Evolutionary conservation across 2,888 invertebrate species (phyloP), one percentile per base, ranked within the genome.

Genomic region (Monopis laevigella): DNA sequence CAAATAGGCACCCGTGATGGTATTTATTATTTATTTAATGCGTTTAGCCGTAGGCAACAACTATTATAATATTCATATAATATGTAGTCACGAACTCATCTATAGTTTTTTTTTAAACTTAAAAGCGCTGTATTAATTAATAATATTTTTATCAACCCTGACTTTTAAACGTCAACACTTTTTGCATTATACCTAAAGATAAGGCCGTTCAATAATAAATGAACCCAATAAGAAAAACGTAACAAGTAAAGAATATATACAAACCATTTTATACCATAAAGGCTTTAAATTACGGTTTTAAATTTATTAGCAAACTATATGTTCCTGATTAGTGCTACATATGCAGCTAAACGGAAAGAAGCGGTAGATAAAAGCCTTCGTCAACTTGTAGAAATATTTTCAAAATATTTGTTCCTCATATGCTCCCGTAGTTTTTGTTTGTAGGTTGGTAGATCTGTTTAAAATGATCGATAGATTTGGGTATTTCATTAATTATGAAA

Each of bases 301-400:
- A 21, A 21, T 8, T 21, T 7, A 21, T 21, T 21, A 21, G 24
- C 8, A 21, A 21, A 21, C 24, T 7, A n/a, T n/a, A n/a, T n/a
- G n/a, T n/a, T n/a, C n/a, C n/a, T n/a, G n/a, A n/a, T n/a, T n/a
- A n/a, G n/a, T n/a, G 49, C 54, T 62, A 65, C 62, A 73, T 69
- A 66, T 61, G 58, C 68, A 71, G 59, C 66, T 69, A 70, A 78
- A 73, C 74, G 73, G 73, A 69, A 75, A 77, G 74, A 59, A 74
- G 74, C 75, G 71, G 75, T 67, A 69, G 77, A 77, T 78, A 73
- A 77, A 77, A 75, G 64, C 67, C 69, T 71, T 71, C 74, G 32
- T 32, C 32, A 17, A 75, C 74, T 77, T 71, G 67, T 66, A 74
- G 77, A 80, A 78, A 80, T 77, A 78, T 78, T 80, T 77, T 68